These are phyloP conservation scores for Strix uralensis DNA, from an alignment of 2,113 vertebrate species.

Conservation along the genomic window DNA sequence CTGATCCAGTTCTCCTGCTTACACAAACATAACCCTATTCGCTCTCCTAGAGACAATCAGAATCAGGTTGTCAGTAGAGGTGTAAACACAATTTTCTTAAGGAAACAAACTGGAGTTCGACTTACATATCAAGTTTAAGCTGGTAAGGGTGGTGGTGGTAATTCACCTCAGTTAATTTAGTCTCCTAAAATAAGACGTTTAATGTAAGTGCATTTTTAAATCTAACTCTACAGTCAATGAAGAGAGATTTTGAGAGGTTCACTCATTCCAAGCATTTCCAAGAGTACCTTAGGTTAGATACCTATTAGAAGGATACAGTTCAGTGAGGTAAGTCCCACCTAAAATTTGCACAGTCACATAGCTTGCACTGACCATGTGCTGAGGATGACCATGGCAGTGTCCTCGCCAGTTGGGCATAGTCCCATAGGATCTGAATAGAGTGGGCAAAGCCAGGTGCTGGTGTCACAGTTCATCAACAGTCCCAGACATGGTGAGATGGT, in stretches of 20 bases:
- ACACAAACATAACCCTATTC: neutral
- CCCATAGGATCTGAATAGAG: neutral
- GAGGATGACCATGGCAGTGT: neutral
- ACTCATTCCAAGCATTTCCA: neutral
- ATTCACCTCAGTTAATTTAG: neutral
- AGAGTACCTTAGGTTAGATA: neutral
- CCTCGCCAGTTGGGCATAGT: neutral
- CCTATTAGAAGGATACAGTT: neutral
- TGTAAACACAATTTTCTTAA: conserved; percentile 9
- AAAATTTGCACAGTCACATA: neutral
- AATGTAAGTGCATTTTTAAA: neutral
- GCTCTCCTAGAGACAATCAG: neutral
- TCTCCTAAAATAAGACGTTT: neutral
- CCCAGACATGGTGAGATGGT: neutral
- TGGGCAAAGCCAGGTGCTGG: neutral
- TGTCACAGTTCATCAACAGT: neutral
- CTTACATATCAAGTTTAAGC: neutral
- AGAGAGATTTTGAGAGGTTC: neutral
- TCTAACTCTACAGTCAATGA: neutral
- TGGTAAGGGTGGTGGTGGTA: neutral
- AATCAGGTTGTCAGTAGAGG: neutral
- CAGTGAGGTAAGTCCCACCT: neutral
- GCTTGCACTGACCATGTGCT: neutral
- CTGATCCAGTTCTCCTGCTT: neutral
- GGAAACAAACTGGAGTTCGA: neutral